Base-by-base conservation (phyloP, 2,797 vertebrate genomes). In the Gobio occitaniae region DNA sequence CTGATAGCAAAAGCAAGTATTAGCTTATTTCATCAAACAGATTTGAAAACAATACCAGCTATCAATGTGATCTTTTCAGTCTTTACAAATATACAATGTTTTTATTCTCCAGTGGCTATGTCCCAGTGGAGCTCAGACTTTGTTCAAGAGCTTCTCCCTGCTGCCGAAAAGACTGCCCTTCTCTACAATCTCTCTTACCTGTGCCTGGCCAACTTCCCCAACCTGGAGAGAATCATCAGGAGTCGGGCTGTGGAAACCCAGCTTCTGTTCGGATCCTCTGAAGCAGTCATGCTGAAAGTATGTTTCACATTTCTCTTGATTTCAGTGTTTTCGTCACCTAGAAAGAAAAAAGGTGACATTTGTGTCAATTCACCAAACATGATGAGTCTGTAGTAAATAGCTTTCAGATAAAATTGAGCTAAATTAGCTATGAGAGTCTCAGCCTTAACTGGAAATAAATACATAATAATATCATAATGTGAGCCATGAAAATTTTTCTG, bases 181-280 rank as follows among this genome's bases (percentile, higher is more conserved):
- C 72, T 86, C 29, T 86, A 65, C 59, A n/a, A 86, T 5, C 69
- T 82, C 4, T n/a, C n/a, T n/a, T n/a, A n/a, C n/a, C n/a, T n/a
- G n/a, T n/a, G n/a, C n/a, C n/a, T n/a, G n/a, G n/a, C n/a, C n/a
- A n/a, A n/a, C n/a, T 82, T 80, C 47, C 48, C 84, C 47, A 21
- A 1, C 19, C 70, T 86, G 78, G 84, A 86, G 59, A 81, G 17
- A 48, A 54, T 9, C 65, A 25, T 80, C 59, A 65, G 84, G 61
- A 38, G 15, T 50, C 69, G 48, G 8, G 78, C 84, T 29, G 70
- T 81, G 36, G 84, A 86, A 63, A 47, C 78, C 16, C 70, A 56
- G 78, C 61, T 75, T 79, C 54, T 81, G 10, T 81, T 86, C 12
- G 12, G 21, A 5, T 81, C 78, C 47, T 86, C 84, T 63, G 56